Base-by-base conservation (phyloP, 1,140 invertebrate species). In the Eriocheir sinensis region DNA sequence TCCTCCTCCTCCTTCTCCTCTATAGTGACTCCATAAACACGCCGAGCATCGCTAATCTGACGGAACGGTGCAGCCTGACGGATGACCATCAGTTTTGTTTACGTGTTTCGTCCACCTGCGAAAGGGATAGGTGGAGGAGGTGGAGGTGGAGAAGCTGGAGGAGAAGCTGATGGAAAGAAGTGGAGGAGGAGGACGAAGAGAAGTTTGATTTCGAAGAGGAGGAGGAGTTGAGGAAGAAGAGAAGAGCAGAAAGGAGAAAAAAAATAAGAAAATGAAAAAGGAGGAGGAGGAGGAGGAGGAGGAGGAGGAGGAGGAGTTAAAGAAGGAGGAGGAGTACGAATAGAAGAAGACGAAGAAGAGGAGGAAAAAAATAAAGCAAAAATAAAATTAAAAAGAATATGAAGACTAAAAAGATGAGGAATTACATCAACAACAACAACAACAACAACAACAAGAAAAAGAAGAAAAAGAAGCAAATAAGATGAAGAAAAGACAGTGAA, bases 291-390 rank as follows among this genome's bases (percentile, higher is more conserved):
- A 81, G 91, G 40, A 72, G 41, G 72, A 92, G 91, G 81, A 34
- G 81, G 91, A 44, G 60, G 81, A n/a, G 81, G 60, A 30, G 91
- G 30, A 60, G 38, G 90, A 80, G 90, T 38, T 53, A 80, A 60
- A 91, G 44, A 90, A 48, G 36, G 48, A 90, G 89, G 60, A 48
- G 60, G 27, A 90, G 32, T 1, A 0, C 21, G 40, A 38, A 86
- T 30, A 86, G 83, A 86, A 4, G 40, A 8, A 86, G 27, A 86
- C 85, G 34, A 86, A 21, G 27, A 48, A 72, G 48, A 90, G 40
- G 60, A 48, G 36, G 41, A 90, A 30, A 90, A 17, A 53, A 6
- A 90, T n/a, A 90, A 0, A 90, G 86, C 17, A 17, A 41, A 38
- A 89, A 9, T 6, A 12, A 27, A 15, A 89, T 2, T 30, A 32